Percentiles rank a stretch among this genome's conserved stretches.
Conservation (phyloP, 2,797 vertebrate genomes). For the Phylloscopus collybita region DNA sequence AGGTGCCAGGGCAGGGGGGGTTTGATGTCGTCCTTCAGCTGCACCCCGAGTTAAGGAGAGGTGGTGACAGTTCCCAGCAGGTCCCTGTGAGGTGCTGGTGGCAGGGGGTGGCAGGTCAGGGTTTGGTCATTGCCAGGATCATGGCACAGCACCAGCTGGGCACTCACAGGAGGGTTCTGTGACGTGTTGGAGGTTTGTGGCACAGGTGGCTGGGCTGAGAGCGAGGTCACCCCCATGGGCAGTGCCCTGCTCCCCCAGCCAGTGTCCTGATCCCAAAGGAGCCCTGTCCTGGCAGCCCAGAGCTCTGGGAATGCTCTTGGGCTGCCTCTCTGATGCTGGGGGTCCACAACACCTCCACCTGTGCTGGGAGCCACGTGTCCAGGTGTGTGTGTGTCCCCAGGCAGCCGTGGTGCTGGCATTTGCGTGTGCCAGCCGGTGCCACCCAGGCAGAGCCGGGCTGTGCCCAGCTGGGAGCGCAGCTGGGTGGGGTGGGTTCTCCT, state of each 20-base stretch:
- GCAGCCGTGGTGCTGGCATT: background rate
- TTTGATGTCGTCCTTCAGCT: background rate
- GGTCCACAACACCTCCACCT: accelerated
- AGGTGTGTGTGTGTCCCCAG: accelerated
- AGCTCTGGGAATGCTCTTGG: accelerated
- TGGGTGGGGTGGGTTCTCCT: background rate
- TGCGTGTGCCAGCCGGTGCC: background rate
- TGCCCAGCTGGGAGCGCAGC: accelerated
- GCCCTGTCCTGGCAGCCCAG: background rate
- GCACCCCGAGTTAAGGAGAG: background rate
- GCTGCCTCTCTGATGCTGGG: accelerated
- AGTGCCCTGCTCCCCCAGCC: background rate
- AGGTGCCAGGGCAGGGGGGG: background rate
- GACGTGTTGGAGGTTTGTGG: accelerated
- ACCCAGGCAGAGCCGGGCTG: background rate
- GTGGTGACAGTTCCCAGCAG: accelerated
- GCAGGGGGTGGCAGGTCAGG: too few species aligned
- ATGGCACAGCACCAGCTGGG: background rate
- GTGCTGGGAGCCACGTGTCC: accelerated
- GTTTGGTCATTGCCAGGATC: background rate
- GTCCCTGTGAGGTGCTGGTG: accelerated
- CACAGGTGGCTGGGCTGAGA: background rate
- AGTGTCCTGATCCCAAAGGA: accelerated
- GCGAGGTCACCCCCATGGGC: too few species aligned
- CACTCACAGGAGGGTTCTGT: too few species aligned